Base-by-base conservation (phyloP, 1,140 invertebrate genomes). In the Calephelis nemesis region DNA sequence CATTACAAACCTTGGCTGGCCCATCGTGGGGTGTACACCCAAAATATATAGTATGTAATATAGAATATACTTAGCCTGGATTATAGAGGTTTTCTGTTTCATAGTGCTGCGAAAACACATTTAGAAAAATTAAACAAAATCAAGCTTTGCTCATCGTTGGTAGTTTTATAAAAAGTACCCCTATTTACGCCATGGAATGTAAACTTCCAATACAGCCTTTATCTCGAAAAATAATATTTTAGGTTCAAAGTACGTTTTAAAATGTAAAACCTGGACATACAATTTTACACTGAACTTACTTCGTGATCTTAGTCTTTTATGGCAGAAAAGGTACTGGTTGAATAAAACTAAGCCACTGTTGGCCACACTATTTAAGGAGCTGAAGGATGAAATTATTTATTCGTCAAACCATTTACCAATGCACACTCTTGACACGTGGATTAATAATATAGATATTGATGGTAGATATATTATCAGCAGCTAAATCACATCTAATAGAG, bases 1-100 rank as follows among this genome's bases (percentile, higher is more conserved):
- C 15, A 19, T 19, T 19, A 19, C 0, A 19, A 19, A 19, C 15
- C 15, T 19, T 19, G 15, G 15, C 15, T 19, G 15, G 15, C 15
- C 15, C 15, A 15, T 4, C 42, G 9, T 77, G 73, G 75, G 71
- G 72, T 7, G 62, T 63, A 19, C 42, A 48, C 11, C 62, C 62
- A 39, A 45, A 63, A n/a, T 47, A 63, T 15, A 45, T 63, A 30
- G n/a, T 63, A 47, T 9, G 15, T 10, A 47, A 63, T 2, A 45
- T 9, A 40, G 62, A 5, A 47, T 63, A 47, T 48, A 48, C 9
- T 47, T 48, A 19, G 42, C 45, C 13, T 63, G 10, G 62, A 63
- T 47, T 63, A 47, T 10, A 1, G 15, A 19, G 15, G 15, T 19
- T 19, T 19, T 19, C 15, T 19, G 15, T 19, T 19, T 19, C 15